Evolutionary conservation across 2,113 vertebrate species (phyloP).

Genomic region (Colius striatus): DNA sequence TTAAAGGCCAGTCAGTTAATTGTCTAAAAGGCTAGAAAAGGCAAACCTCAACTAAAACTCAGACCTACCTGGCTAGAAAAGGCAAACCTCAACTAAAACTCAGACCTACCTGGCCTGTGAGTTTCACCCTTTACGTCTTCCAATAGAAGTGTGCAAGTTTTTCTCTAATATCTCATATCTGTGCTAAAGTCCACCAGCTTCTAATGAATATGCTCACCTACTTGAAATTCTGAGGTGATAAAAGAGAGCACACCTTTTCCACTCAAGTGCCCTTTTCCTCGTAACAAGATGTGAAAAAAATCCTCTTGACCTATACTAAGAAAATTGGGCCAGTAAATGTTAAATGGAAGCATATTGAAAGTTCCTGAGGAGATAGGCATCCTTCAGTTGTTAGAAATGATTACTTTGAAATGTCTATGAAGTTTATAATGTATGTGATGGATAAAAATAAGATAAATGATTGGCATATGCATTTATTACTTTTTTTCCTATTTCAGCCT

Average conservation of each 20-base stretch:
- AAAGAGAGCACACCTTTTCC: slow-evolving; percentile 5
- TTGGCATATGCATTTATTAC: not conserved
- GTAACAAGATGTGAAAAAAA: slow-evolving; percentile 38
- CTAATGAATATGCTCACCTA: slow-evolving; percentile 20
- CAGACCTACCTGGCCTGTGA: not conserved
- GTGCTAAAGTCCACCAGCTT: not conserved
- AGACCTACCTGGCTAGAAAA: not conserved
- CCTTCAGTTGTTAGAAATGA: not conserved
- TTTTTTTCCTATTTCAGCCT: not conserved
- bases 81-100: not conserved
- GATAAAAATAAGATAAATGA: slow-evolving; percentile 23
- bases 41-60: not conserved
- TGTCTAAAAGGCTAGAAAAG: not conserved
- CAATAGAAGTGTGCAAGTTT: not conserved
- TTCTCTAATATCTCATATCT: not conserved
- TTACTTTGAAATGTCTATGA: slow-evolving; percentile 11
- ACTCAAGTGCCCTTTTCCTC: slow-evolving; percentile 25
- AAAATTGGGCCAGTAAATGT: slow-evolving; percentile 36
- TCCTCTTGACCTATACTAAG: slow-evolving; percentile 48
- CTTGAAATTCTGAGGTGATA: slow-evolving; percentile 14
- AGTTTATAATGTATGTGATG: not conserved
- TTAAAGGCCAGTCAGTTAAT: not conserved
- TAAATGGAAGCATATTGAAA: slow-evolving; percentile 31
- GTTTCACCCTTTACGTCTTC: not conserved
- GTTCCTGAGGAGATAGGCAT: not conserved